Evolutionary conservation across 1,140 invertebrate genomes (phyloP).

Genomic region (Pogonomyrmex barbatus): DNA sequence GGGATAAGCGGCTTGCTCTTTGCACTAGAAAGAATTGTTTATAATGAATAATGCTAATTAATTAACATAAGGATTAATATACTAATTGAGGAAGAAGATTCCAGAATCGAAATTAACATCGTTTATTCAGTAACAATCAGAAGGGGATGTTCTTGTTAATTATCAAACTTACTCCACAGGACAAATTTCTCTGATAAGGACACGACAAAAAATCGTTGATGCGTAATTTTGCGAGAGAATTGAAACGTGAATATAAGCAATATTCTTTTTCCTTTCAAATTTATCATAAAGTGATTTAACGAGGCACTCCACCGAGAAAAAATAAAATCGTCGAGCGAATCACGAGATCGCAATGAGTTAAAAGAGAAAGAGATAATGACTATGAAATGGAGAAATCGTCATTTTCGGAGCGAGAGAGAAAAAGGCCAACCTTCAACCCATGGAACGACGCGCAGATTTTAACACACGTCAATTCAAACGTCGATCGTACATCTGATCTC

Average conservation of each 20-base stretch:
- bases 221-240: not conserved
- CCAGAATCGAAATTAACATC: not conserved
- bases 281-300: not conserved
- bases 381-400: conserved; percentile 37
- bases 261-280: not conserved
- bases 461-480: not conserved
- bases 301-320: not conserved
- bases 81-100: not conserved
- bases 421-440: not conserved
- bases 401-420: not conserved
- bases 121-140: not conserved
- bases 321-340: not conserved
- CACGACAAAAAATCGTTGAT: not conserved
- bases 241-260: not conserved
- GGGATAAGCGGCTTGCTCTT: not conserved
- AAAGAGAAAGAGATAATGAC: not conserved
- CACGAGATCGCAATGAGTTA: not conserved
- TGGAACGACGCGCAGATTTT: conserved; percentile 47
- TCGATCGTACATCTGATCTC: conserved; percentile 12
- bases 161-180: not conserved
- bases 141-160: not conserved
- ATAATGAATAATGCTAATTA: not conserved
- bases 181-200: not conserved
- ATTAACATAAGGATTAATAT: not conserved
- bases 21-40: not conserved